Base-by-base conservation (phyloP, 2,888 invertebrate genomes). In the Drosophila ustulata region DNA sequence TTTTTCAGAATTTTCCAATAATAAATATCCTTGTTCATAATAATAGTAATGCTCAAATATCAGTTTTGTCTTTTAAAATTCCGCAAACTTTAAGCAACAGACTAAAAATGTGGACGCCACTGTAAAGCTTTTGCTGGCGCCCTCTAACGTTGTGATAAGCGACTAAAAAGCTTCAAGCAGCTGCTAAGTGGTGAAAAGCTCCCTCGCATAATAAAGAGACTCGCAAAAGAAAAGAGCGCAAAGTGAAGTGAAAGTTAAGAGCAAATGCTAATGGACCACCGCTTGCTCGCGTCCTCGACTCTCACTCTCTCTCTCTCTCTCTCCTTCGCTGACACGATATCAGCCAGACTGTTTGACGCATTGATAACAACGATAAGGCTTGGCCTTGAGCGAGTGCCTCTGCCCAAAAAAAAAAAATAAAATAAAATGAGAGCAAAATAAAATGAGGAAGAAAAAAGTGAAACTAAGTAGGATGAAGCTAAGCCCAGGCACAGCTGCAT, bases 331-430 rank as follows among this genome's bases (percentile, higher is more conserved):
- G 5, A 34, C 55, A 3, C 18, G 56, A 41, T 37, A 66, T 61
- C 47, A 62, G 66, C 26, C 9, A 55, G 25, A 26, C 28, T 47
- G 51, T 71, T 71, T 76, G 76, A 70, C 76, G 66, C 68, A 71
- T 69, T 82, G 82, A 82, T 85, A 82, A 85, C 46, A 56, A 34
- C 67, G 86, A 82, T 80, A 85, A 80, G 78, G 28, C 47, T 39
- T 57, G 71, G 59, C 71, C 75, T 75, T 75, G 76, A 30, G 45
- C 28, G 13, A 39, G 32, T 18, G 39, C 3, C 23, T 1, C 8
- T 45, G 18, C 23, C 32, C 46, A 43, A 13, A 26, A 56, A 30
- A 50, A 50, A 46, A 34, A 34, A 41, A 13, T 8, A 39, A n/a
- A 34, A 34, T 9, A 34, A 34, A 34, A 37, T 5, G 37, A 37